Evolutionary conservation across 2,113 vertebrate species (phyloP).

Genomic region (Aspidoscelis tigris): DNA sequence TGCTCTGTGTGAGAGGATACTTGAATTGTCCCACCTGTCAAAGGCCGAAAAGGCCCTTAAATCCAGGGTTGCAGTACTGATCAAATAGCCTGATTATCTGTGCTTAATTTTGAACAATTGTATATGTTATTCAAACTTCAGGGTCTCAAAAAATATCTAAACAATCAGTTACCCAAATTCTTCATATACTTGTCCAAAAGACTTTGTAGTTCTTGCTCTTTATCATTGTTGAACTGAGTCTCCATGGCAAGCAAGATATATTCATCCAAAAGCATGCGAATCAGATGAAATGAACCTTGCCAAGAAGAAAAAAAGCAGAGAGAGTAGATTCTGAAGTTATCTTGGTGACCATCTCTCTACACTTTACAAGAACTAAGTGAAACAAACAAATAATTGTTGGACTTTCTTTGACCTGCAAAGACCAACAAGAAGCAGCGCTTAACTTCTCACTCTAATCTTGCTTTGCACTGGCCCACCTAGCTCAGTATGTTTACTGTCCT

Average conservation of each 20-base stretch:
- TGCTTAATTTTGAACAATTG: slow-evolving; percentile 8
- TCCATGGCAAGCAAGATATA: slow-evolving; percentile 97
- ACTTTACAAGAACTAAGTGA: slow-evolving; percentile 75
- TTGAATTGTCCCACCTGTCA: too few species aligned
- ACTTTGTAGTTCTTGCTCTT: slow-evolving; percentile 97
- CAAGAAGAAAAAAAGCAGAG: slow-evolving; percentile 42
- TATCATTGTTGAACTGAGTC: slow-evolving; percentile 98
- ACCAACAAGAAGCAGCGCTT: slow-evolving; percentile 78
- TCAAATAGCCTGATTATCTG: not conserved
- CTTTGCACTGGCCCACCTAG: slow-evolving; percentile 76
- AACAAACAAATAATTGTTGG: slow-evolving; percentile 83
- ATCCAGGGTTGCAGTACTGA: not conserved
- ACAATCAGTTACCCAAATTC: slow-evolving; percentile 85
- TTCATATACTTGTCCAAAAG: slow-evolving; percentile 98
- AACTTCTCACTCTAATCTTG: slow-evolving; percentile 77
- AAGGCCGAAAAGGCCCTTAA: not conserved
- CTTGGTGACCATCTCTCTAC: slow-evolving; percentile 81
- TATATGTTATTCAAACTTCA: not conserved
- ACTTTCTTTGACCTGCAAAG: slow-evolving; percentile 83
- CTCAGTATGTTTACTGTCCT: slow-evolving; percentile 79
- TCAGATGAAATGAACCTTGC: slow-evolving; percentile 96
- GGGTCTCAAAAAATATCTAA: slow-evolving; percentile 12
- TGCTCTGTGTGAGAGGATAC: too few species aligned
- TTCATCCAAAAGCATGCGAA: slow-evolving; percentile 97
- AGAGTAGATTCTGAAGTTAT: slow-evolving; percentile 71